phyloP scores from a whole-genome alignment of 2,797 vertebrate species.

The Neosilurus hyrtlii region DNA sequence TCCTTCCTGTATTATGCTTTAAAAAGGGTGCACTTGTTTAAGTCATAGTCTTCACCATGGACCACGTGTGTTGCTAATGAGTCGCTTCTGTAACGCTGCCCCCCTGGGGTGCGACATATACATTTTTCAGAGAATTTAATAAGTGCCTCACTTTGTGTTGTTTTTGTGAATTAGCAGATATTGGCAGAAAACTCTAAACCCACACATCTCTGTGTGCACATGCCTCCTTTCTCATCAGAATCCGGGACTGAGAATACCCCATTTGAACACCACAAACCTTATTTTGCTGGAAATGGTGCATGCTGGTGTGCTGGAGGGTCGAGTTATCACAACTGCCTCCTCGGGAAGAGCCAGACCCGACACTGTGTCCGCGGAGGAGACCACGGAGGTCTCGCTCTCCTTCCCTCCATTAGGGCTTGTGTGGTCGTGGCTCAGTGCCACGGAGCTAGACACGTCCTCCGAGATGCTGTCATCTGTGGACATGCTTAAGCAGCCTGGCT shows the following conservation, averaged over 20 bases:
- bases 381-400: slow-evolving; percentile 68
- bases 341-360: slow-evolving; percentile 67
- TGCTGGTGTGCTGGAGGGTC: slow-evolving; percentile 65
- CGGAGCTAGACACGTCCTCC: slow-evolving; percentile 76
- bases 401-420: slow-evolving; percentile 63
- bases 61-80: not conserved
- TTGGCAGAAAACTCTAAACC: not conserved
- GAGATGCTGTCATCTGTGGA: slow-evolving; percentile 79
- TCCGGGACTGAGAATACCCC: not conserved
- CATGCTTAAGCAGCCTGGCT: slow-evolving; percentile 76
- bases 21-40: not conserved
- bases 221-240: not conserved
- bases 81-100: not conserved
- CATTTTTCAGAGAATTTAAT: not conserved
- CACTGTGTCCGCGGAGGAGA: slow-evolving; percentile 74
- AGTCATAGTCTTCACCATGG: not conserved
- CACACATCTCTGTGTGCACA: not conserved
- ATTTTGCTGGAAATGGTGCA: slow-evolving; percentile 68
- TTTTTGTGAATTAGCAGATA: not conserved
- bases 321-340: slow-evolving; percentile 70
- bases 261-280: slow-evolving; percentile 58
- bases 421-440: slow-evolving; percentile 70
- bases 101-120: not conserved
- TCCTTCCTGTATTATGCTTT: no score
- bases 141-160: not conserved